These are phyloP conservation scores for Ovibos moschatus DNA, from an alignment of 2,113 vertebrate species.

Conservation along the genomic window DNA sequence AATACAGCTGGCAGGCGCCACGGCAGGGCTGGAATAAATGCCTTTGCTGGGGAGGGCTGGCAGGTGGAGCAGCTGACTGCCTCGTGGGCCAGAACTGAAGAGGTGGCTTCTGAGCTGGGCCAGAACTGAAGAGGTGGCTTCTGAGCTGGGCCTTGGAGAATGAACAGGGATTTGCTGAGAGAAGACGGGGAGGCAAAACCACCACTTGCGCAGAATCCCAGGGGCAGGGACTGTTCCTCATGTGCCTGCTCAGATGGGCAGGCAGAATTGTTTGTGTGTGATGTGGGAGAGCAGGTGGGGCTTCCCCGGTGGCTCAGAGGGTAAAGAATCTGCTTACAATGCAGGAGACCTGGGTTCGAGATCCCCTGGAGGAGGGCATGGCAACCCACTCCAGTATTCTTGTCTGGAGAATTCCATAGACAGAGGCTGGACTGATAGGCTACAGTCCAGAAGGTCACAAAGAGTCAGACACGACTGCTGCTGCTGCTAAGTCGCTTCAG, in stretches of 20 bases:
- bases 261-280: too few species aligned
- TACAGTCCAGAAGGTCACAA: neutral
- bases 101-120: neutral
- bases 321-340: neutral
- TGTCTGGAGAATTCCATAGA: neutral
- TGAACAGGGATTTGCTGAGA: neutral
- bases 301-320: neutral
- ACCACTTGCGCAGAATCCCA: fast-evolving
- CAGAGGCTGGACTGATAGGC: neutral
- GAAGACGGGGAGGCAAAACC: neutral
- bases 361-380: neutral
- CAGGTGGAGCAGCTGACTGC: neutral
- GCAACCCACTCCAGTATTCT: neutral
- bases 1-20: fast-evolving
- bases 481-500: neutral
- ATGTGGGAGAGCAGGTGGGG: too few species aligned
- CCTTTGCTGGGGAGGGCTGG: neutral
- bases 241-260: neutral
- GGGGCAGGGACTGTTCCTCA: neutral
- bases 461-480: neutral
- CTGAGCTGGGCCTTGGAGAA: neutral
- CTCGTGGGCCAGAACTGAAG: neutral
- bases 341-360: neutral
- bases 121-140: neutral
- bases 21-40: neutral